These are phyloP conservation scores for Rhabdomys pumilio DNA, from an alignment of 2,797 vertebrate genomes.

Conservation along the genomic window DNA sequence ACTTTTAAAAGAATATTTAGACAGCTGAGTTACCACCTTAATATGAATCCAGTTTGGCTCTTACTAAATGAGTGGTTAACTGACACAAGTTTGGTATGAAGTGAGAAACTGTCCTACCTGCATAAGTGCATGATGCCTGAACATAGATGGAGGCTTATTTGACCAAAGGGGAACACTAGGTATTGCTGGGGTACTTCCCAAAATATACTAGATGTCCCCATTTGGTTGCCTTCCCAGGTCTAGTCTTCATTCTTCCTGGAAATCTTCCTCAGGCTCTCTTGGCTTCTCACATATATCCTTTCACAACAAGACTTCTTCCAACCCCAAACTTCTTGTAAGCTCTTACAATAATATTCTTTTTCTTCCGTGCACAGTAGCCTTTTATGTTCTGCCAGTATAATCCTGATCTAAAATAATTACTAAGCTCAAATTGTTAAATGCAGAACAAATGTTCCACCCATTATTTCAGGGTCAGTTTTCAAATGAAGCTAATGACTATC, in stretches of 20 bases:
- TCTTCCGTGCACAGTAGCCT: background rate
- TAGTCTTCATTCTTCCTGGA: background rate
- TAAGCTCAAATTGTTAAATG: background rate
- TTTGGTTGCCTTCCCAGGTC: background rate
- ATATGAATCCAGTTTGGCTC: background rate
- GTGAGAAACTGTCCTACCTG: background rate
- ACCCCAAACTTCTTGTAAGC: background rate
- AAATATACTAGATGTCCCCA: background rate
- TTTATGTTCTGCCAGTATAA: background rate
- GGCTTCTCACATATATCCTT: background rate
- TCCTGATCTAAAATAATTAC: background rate
- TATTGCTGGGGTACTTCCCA: background rate
- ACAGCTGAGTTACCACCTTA: background rate
- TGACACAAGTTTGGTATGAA: background rate
- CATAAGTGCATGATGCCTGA: background rate
- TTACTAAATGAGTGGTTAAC: background rate
- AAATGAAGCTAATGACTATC: background rate
- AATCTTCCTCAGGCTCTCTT: background rate
- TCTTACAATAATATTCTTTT: background rate
- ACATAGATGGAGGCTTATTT: background rate
- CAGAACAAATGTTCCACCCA: background rate
- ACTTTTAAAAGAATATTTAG: background rate
- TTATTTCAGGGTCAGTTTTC: slow-evolving; percentile 36
- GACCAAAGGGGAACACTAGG: background rate
- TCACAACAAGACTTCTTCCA: background rate